Base-by-base conservation (phyloP, 2,888 invertebrate species). In the Cabera pusaria region DNA sequence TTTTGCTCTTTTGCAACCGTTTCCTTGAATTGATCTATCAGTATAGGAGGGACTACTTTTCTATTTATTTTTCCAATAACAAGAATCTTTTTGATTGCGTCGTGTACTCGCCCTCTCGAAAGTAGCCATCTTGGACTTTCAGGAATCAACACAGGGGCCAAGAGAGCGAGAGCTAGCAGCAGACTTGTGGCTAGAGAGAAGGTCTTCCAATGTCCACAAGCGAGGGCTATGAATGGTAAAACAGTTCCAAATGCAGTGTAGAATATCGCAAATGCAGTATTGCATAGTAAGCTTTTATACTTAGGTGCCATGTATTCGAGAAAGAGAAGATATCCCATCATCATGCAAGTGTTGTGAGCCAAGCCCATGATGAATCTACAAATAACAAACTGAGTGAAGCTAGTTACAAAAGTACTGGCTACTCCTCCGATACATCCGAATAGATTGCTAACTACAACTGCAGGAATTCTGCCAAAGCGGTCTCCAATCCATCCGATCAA, bases 121-220 rank as follows among this genome's bases (percentile, higher is more conserved):
- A 78, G 50, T 17, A 77, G 43, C 78, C 78, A 79, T 47, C 70
- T 64, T 16, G 77, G 73, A 43, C 78, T 79, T 58, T 79, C 78
- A 6, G 73, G 74, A 33, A 79, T 22, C 29, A 72, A 50, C 5
- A 74, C 56, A 11, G 71, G 74, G 10, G 75, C 34, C 7, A 78
- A 49, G 6, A 76, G 21, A 31, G 64, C 69, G 20, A 70, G 37
- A 1, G 51, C 64, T 40, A 75, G 44, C 2, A 78, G 77, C 18
- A 72, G 10, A 52, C 77, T 75, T 19, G 75, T 77, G 20, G 61
- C 78, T 52, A 80, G 44, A 36, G 70, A 64, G 11, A 76, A 49
- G 1, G 48, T 64, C 51, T 70, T 74, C 80, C 80, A 80, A 52
- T 80, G 58, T 7, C 65, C 72, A 43, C 76, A 73, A 7, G 65